Evolutionary conservation across 2,113 vertebrate genomes (phyloP).

Genomic region (Ptilonorhynchus violaceus): DNA sequence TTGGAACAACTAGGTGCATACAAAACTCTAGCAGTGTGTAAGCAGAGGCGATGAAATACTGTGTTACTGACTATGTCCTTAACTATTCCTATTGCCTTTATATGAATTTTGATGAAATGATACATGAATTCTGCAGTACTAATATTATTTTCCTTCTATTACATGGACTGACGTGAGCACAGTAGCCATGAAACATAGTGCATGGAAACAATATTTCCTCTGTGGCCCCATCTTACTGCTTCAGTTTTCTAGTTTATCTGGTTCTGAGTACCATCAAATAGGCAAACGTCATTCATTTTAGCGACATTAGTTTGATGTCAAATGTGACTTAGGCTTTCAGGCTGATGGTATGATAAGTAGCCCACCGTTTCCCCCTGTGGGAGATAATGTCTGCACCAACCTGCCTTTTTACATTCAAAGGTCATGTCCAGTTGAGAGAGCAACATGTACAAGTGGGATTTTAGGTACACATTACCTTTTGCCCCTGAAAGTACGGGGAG

Average conservation of each 20-base stretch:
- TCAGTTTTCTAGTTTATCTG: neutral
- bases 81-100: neutral
- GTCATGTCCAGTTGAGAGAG: constrained; percentile 34
- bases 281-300: constrained; percentile 8
- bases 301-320: constrained; percentile 1
- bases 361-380: neutral
- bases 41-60: neutral
- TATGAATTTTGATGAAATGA: neutral
- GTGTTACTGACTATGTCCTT: neutral
- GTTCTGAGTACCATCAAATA: neutral
- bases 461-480: constrained; percentile 32
- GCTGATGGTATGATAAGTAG: constrained; percentile 57
- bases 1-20: neutral
- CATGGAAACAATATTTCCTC: neutral
- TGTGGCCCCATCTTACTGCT: neutral
- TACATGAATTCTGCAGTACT: neutral
- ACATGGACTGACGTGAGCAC: neutral
- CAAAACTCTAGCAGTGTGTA: neutral
- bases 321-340: constrained; percentile 33
- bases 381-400: neutral
- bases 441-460: constrained; percentile 40
- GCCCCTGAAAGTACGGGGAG: neutral
- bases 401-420: constrained; percentile 47
- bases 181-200: neutral
- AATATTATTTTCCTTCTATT: neutral